Base-by-base conservation (phyloP, 1,140 invertebrate genomes). In the Galleria mellonella region DNA sequence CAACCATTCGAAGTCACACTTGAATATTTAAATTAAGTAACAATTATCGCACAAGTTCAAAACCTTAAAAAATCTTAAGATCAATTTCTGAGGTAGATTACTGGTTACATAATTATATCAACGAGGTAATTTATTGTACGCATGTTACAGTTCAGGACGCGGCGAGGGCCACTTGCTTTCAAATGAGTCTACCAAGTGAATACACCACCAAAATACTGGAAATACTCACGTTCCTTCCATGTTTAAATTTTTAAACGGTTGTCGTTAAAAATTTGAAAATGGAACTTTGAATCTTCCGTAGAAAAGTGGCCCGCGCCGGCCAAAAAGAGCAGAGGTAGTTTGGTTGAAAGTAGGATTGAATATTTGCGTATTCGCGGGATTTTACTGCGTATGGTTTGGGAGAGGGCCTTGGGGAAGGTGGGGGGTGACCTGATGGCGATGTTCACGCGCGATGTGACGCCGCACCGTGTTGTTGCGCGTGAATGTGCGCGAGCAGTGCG, bases 391-490 rank as follows among this genome's bases (percentile, higher is more conserved):
- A 68, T 89, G 89, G 71, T 89, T 89, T 64, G 87, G 78, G 62
- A 89, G 62, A 44, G 79, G 79, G 60, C 58, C 81, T 60, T 82
- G 86, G 70, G 88, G 89, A 55, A 91, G 91, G 69, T 89, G 92
- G 29, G 89, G 88, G 58, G 92, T 92, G 61, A 93, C 73, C 56
- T 94, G 92, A 62, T 90, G 89, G 79, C 94, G 94, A 64, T 96
- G 94, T 82, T 96, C 94, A 14, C 94, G 90, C 1, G 94, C 94
- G 62, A 96, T 95, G 69, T 96, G 94, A 36, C 94, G 90, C 27
- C 94, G 89, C 56, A 96, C 94, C 14, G 94, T 97, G 87, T 96
- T 96, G 88, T 96, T 96, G 53, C 95, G 90, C 43, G 95, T 97
- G 84, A 97, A 97, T n/a, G 94, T 96, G 43, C 95, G 91, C 62